Percentiles rank a stretch among this genome's conserved stretches.
These are phyloP conservation scores for Altica lythri DNA, from an alignment of 2,888 invertebrate species.

Conservation along the genomic window DNA sequence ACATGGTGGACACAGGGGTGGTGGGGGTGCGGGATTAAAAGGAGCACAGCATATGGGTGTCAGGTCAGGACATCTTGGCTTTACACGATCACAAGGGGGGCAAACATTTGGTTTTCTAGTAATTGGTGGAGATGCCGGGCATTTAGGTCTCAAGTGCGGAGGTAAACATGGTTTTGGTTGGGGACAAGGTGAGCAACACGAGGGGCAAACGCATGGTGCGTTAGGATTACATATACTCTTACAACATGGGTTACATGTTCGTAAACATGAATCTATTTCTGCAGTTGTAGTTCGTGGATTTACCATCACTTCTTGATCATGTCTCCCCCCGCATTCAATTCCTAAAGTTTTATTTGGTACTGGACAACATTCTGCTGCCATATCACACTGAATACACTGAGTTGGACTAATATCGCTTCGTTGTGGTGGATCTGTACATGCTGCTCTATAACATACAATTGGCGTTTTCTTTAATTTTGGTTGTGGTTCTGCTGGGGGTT, in stretches of 20 bases:
- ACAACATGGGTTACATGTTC: background rate
- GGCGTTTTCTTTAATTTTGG: too few relatives aligned
- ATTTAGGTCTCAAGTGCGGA: too few relatives aligned
- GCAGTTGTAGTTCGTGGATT: background rate
- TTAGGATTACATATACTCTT: background rate
- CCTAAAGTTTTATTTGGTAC: background rate
- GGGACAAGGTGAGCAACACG: too few relatives aligned
- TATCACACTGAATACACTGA: background rate
- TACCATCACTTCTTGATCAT: constrained; percentile 1
- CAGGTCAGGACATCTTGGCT: background rate
- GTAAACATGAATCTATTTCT: background rate
- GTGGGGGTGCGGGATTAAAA: background rate
- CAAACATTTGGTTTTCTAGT: too few relatives aligned
- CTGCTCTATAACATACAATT: too few relatives aligned
- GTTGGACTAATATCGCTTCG: background rate
- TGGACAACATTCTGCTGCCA: background rate
- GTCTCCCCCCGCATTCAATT: constrained; percentile 1
- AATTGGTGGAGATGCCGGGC: too few relatives aligned
- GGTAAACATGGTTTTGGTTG: too few relatives aligned
- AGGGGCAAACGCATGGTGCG: too few relatives aligned
- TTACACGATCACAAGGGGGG: background rate
- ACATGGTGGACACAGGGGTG: background rate
- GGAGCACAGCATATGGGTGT: background rate
- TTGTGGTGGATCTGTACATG: background rate
- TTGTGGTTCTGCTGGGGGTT: background rate